phyloP scores from a whole-genome alignment of 2,113 vertebrate genomes.

The Tachuris rubrigastra region DNA sequence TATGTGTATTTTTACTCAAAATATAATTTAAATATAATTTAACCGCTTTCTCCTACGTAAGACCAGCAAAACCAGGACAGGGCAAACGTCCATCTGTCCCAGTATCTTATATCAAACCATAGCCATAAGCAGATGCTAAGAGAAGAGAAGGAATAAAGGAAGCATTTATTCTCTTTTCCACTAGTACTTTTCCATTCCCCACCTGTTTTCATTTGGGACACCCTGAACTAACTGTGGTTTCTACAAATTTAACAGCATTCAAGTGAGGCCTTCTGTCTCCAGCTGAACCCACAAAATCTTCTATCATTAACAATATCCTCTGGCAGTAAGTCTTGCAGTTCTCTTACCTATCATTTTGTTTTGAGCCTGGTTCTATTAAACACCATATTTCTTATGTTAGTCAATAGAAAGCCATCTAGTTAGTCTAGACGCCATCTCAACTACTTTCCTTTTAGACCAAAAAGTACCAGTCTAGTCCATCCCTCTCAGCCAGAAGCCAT shows the following conservation, averaged over 20 bases:
- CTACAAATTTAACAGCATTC: background rate
- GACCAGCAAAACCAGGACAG: background rate
- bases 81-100: conserved; percentile 13
- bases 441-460: background rate
- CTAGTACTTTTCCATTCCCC: background rate
- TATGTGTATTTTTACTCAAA: background rate
- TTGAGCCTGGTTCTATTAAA: background rate
- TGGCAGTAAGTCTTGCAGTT: background rate
- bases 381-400: background rate
- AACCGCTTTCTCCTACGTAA: background rate
- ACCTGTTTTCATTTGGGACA: background rate
- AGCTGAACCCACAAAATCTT: background rate
- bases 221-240: background rate
- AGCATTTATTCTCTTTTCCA: conserved; percentile 17
- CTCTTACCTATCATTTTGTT: background rate
- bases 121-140: background rate
- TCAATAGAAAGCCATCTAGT: background rate
- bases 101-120: conserved; percentile 27
- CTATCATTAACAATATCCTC: background rate
- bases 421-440: background rate
- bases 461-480: background rate
- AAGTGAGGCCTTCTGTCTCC: background rate
- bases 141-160: conserved; percentile 18
- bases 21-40: background rate
- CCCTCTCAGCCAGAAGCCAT: background rate